phyloP scores from a whole-genome alignment of 2,888 invertebrate genomes.

The Cremastobaeus sp. region DNA sequence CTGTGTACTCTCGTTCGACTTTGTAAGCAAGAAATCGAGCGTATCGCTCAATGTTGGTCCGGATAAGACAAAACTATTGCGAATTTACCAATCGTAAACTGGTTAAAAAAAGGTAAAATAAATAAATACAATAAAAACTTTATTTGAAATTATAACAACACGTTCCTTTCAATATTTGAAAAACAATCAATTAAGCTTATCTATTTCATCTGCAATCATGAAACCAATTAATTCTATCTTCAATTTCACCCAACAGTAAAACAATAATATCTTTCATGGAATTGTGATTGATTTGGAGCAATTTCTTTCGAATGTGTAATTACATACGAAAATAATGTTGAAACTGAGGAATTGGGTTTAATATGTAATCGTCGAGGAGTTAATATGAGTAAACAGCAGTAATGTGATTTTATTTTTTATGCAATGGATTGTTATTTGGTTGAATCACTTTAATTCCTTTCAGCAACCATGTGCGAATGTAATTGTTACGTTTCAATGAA shows the following conservation, averaged over 20 bases:
- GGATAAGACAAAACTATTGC: constrained; percentile 22
- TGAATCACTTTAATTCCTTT: constrained; percentile 46
- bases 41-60: constrained; percentile 23
- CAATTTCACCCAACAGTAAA: too few relatives aligned
- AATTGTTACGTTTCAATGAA: constrained; percentile 32
- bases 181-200: too few relatives aligned
- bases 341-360: constrained; percentile 27
- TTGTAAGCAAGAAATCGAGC: constrained; percentile 34
- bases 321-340: constrained; percentile 22
- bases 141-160: too few relatives aligned
- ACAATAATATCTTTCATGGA: too few relatives aligned
- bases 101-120: too few relatives aligned
- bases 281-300: too few relatives aligned
- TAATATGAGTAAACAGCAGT: constrained; percentile 38
- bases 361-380: constrained; percentile 28
- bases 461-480: constrained; percentile 13
- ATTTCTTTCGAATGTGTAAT: too few relatives aligned
- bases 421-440: constrained; percentile 36
- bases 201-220: too few relatives aligned
- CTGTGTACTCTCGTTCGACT: constrained; percentile 34
- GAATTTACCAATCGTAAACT: too few relatives aligned
- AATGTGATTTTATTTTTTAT: constrained; percentile 46
- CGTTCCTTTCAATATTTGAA: too few relatives aligned
- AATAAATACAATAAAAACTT: too few relatives aligned
- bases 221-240: too few relatives aligned